phyloP scores from a whole-genome alignment of 2,888 invertebrate genomes.

The Latrodectus elegans region DNA sequence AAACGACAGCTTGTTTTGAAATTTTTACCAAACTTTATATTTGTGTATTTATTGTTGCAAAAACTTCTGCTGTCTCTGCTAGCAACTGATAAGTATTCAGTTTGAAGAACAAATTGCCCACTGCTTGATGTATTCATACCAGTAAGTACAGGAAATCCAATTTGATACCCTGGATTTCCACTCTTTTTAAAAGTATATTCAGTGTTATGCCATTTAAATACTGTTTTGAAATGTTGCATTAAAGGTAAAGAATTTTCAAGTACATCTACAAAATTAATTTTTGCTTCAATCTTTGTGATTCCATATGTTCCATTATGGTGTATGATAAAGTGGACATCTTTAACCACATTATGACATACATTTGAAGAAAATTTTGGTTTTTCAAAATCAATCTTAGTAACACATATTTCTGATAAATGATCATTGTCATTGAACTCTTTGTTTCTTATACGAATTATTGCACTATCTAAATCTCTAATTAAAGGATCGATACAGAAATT shows the following conservation, averaged over 20 bases:
- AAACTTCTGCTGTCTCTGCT: not conserved
- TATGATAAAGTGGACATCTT: slow-evolving; percentile 75
- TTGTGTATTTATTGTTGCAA: slow-evolving; percentile 19
- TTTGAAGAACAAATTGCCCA: not conserved
- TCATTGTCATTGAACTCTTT: not conserved
- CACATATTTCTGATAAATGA: not conserved
- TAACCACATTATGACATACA: slow-evolving; percentile 74
- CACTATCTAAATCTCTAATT: not conserved
- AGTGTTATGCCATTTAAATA: slow-evolving; percentile 49
- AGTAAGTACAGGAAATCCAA: slow-evolving; percentile 80
- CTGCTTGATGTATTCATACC: slow-evolving; percentile 73
- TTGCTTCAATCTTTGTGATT: slow-evolving; percentile 75
- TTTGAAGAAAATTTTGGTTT: slow-evolving; percentile 15
- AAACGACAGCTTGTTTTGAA: slow-evolving; percentile 49
- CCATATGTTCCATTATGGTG: slow-evolving; percentile 78
- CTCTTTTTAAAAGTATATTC: slow-evolving; percentile 78
- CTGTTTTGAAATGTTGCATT: slow-evolving; percentile 40
- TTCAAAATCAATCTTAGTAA: not conserved
- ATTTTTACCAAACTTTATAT: slow-evolving; percentile 58
- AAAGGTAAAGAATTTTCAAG: slow-evolving; percentile 61
- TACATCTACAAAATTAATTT: slow-evolving; percentile 76
- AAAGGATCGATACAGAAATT: slow-evolving; percentile 43
- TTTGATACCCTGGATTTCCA: slow-evolving; percentile 86
- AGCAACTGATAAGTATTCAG: slow-evolving; percentile 17
- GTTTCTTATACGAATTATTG: not conserved